Evolutionary conservation across 1,140 invertebrate genomes (phyloP).

Genomic region (Aporrectodea caliginosa): DNA sequence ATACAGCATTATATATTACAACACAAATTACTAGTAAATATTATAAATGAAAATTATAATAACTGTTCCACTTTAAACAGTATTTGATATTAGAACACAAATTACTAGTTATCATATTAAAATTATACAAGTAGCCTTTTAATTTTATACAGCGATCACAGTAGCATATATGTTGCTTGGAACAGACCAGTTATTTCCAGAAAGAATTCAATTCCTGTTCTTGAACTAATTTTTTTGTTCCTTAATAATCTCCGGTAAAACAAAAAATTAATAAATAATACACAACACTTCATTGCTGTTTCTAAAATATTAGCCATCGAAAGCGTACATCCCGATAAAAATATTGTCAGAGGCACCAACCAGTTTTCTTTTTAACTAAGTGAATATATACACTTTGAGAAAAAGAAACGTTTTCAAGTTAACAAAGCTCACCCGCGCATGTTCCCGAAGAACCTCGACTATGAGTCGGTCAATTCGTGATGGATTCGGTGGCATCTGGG

Average conservation of each 20-base stretch:
- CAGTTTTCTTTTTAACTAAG: neutral
- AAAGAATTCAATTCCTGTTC: no score
- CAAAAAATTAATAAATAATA: neutral
- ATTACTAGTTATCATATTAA: no score
- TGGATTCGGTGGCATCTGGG: conserved; percentile 70
- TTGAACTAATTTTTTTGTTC: neutral
- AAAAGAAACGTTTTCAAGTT: no score
- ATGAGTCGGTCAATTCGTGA: conserved; percentile 76
- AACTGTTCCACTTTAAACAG: neutral
- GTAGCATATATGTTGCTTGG: no score
- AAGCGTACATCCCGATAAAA: neutral
- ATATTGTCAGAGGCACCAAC: neutral
- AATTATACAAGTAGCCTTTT: no score
- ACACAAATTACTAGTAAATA: neutral
- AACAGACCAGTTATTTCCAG: no score
- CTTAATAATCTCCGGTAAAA: neutral
- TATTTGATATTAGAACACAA: no score
- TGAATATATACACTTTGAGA: neutral
- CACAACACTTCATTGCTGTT: neutral
- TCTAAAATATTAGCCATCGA: no score
- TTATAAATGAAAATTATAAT: neutral
- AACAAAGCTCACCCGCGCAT: conserved; percentile 64
- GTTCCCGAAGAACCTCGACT: conserved; percentile 76
- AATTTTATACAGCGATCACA: no score
- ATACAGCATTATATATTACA: neutral